Conservation (phyloP, 2,113 vertebrate species). For the Catharus fuscescens region DNA sequence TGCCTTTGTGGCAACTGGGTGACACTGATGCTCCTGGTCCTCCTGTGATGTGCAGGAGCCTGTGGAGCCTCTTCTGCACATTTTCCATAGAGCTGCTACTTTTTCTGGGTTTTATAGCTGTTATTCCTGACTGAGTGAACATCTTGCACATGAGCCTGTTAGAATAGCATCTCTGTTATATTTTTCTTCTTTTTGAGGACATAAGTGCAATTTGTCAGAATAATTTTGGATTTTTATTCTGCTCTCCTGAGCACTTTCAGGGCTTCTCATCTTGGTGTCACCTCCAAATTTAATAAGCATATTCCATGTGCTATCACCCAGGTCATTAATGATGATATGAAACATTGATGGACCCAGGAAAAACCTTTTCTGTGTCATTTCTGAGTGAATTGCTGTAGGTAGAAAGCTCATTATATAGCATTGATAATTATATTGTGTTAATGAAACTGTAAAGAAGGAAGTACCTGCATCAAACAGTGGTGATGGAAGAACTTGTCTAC, state of each 20-base stretch:
- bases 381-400: background rate
- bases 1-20: background rate
- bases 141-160: background rate
- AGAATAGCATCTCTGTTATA: background rate
- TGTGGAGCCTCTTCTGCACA: background rate
- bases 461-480: background rate
- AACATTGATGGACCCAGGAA: constrained; percentile 17
- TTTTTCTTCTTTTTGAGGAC: background rate
- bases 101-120: background rate
- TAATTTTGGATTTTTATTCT: background rate
- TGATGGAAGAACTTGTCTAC: background rate
- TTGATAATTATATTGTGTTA: constrained; percentile 4
- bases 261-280: constrained; percentile 8
- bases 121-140: background rate
- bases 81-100: background rate
- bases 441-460: background rate
- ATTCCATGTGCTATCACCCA: background rate
- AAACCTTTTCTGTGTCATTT: background rate
- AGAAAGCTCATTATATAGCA: background rate
- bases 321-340: constrained; percentile 17
- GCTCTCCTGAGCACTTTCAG: background rate
- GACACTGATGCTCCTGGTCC: background rate
- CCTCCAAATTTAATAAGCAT: constrained; percentile 12
- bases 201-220: background rate
- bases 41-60: background rate